Base-by-base conservation (phyloP, 1,140 invertebrate genomes). In the Cyrtorhinus lividipennis region DNA sequence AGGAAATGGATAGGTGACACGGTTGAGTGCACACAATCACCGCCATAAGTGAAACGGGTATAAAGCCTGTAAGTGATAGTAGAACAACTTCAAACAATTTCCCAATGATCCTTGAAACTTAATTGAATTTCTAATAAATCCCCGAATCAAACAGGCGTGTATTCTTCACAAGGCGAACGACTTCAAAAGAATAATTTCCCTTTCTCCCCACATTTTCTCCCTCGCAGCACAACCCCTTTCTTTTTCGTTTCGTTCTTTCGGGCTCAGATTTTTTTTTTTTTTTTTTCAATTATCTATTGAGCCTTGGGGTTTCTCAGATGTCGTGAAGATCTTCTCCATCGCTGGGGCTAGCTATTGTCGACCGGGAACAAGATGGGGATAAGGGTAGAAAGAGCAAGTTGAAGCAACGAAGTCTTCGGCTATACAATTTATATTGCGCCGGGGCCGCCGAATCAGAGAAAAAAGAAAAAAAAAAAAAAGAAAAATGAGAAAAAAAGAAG, bases 71-170 rank as follows among this genome's bases (percentile, higher is more conserved):
- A 53, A 53, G 48, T 53, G 48, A 53, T 53, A 38, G 30, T 38
- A 12, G 48, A 53, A 53, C 12, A 38, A 22, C 48, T 10, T 53
- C 48, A 53, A 53, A 53, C 48, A 22, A 53, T 12, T 22, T 53
- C 18, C 48, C 48, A 53, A 53, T 53, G 48, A 53, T 53, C 48
- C 48, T 12, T 22, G 12, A 53, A 53, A 53, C 48, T 53, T 53
- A 53, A 53, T 53, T 53, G 48, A 53, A 53, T 53, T 53, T 53
- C 48, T 53, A 53, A 53, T 53, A 53, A 53, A 53, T 53, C 48
- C 20, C n/a, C 8, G 18, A 53, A 20, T 20, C 48, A 53, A 53
- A 53, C 12, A 53, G 20, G 48, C 48, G 48, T 22, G 48, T 53
- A 15, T 53, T 53, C 48, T 22, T 53, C 48, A 53, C 48, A 22